Evolutionary conservation across 2,113 vertebrate species (phyloP).

Genomic region (Rana temporaria): DNA sequence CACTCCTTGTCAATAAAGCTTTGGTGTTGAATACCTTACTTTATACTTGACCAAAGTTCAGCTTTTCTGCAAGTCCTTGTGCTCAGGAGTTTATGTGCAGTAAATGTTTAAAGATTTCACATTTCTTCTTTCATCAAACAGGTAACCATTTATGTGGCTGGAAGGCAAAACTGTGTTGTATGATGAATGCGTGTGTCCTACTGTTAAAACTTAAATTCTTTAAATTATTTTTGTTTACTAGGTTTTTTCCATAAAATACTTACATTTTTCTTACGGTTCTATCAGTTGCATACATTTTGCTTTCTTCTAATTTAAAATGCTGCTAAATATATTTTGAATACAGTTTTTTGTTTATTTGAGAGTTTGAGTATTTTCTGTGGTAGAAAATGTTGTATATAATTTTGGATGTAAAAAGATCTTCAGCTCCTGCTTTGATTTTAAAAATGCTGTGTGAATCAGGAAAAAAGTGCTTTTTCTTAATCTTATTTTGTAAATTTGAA

Average conservation of each 20-base stretch:
- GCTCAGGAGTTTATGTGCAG: conserved; percentile 74
- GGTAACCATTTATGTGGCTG: background rate
- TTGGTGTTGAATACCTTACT: conserved; percentile 63
- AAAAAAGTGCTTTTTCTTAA: conserved; percentile 73
- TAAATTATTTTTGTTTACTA: conserved; percentile 33
- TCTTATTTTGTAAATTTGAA: conserved; percentile 81
- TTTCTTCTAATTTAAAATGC: conserved; percentile 78
- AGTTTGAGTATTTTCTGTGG: conserved; percentile 66
- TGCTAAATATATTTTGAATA: conserved; percentile 81
- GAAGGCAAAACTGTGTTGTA: conserved; percentile 64
- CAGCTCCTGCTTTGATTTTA: conserved; percentile 75
- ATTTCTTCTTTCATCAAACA: conserved; percentile 59
- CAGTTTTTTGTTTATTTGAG: conserved; percentile 66
- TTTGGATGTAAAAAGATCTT: conserved; percentile 75
- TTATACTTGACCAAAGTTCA: conserved; percentile 75
- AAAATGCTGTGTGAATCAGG: conserved; percentile 67
- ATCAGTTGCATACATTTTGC: conserved; percentile 69
- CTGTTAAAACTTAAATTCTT: conserved; percentile 4
- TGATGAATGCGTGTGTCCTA: conserved; percentile 65
- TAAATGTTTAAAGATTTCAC: conserved; percentile 53
- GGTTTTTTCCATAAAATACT: conserved; percentile 26
- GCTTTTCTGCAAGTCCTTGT: conserved; percentile 67
- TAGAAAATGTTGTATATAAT: conserved; percentile 79
- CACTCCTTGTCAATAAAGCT: conserved; percentile 45
- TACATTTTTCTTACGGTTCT: conserved; percentile 70